Base-by-base conservation (phyloP, 2,888 invertebrate species). In the Tipula vernalis region DNA sequence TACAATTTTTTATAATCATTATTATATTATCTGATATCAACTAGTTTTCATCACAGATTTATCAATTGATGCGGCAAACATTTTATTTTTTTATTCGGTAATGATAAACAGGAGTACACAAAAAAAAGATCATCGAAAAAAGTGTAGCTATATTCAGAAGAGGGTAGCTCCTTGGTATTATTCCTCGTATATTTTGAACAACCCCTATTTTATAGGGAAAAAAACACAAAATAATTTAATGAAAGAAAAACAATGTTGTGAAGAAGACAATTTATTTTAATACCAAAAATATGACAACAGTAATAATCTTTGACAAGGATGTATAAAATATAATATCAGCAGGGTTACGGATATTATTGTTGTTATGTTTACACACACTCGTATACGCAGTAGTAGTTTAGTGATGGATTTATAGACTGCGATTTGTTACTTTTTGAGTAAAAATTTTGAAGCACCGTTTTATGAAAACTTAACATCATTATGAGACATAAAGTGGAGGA, bases 11-110 rank as follows among this genome's bases (percentile, higher is more conserved):
- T 71, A 71, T 28, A 71, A 71, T 71, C 28, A 71, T 57, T 57
- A 57, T 57, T 57, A 57, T 57, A 57, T 57, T 57, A 57, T 71
- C 71, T 71, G 71, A 71, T 71, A 71, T 71, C 71, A 71, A 71
- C 71, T 71, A 71, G 71, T 71, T 71, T 71, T 71, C 71, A 71
- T 71, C 71, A 71, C 71, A 71, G 71, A 71, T 71, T 71, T 71
- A 71, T 71, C 71, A 71, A 71, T 71, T 71, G 71, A 71, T 71
- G 71, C 71, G 71, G 28, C 71, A 71, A 71, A 71, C 28, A 71
- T 71, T 71, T 71, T 71, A 10, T 18, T 57, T 28, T 71, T 71
- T 71, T 71, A 71, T 71, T 71, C 71, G 28, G 13, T 71, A 18
- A 71, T 71, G 71, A 71, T 71, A 71, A 71, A 71, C 71, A 28